These are phyloP conservation scores for Romanogobio albipinnatus DNA, from an alignment of 2,113 vertebrate species.

Conservation along the genomic window DNA sequence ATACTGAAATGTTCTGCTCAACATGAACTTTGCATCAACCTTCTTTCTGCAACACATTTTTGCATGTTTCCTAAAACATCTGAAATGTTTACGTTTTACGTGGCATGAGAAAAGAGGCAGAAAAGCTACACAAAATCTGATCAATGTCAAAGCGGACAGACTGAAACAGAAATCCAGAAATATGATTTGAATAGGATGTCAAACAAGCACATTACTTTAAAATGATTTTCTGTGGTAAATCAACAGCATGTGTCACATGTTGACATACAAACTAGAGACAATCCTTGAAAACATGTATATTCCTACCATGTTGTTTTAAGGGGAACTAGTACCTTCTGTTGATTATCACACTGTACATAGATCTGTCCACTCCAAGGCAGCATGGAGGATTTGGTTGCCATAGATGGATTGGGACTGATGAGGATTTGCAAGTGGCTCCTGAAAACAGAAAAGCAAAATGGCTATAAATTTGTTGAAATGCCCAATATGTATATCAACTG, in stretches of 20 bases:
- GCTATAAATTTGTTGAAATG: background rate
- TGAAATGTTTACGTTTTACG: too few relatives aligned
- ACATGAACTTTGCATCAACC: too few relatives aligned
- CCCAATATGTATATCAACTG: background rate
- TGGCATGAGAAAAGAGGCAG: too few relatives aligned
- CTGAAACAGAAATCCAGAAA: too few relatives aligned
- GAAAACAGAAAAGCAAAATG: background rate
- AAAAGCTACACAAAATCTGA: too few relatives aligned
- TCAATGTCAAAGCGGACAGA: too few relatives aligned
- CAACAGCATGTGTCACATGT: background rate
- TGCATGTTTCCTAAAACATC: too few relatives aligned
- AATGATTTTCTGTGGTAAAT: background rate
- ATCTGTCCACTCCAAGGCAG: constrained; percentile 93
- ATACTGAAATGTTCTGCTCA: too few relatives aligned
- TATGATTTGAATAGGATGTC: too few relatives aligned
- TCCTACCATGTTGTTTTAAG: background rate
- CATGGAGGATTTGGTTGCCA: constrained; percentile 79
- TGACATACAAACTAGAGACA: too few relatives aligned
- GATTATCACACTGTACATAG: constrained; percentile 84
- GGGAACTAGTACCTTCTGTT: constrained; percentile 83
- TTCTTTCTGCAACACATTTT: too few relatives aligned
- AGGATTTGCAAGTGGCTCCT: constrained; percentile 86
- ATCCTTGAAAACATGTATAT: too few relatives aligned
- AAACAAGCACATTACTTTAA: background rate
- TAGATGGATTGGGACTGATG: constrained; percentile 90